phyloP scores from a whole-genome alignment of 2,888 invertebrate genomes.

The Drosophila falleni region DNA sequence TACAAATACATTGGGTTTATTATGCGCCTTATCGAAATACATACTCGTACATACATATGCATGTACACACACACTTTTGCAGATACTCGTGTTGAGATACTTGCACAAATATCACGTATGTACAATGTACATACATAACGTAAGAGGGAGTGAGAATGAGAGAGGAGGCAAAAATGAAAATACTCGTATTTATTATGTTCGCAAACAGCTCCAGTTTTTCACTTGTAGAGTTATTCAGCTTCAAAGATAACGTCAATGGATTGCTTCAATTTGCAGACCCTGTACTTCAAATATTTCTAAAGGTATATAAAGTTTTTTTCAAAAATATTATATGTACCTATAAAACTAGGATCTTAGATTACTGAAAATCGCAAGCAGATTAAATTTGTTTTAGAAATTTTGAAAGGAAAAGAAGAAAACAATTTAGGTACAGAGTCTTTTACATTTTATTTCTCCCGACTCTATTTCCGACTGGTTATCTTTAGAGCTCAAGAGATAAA shows the following conservation, averaged over 20 bases:
- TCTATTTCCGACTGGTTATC: constrained; percentile 13
- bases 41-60: constrained; percentile 1
- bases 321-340: no score
- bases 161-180: background rate
- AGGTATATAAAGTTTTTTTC: no score
- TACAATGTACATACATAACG: background rate
- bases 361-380: background rate
- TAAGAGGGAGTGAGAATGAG: background rate
- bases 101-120: constrained; percentile 5
- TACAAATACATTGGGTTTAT: constrained; percentile 20
- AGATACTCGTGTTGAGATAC: background rate
- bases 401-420: background rate
- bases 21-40: constrained; percentile 41
- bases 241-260: constrained; percentile 42
- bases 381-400: background rate
- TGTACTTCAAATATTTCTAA: background rate
- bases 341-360: no score
- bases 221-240: constrained; percentile 3
- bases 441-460: background rate
- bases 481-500: constrained; percentile 27
- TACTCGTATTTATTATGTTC: constrained; percentile 11
- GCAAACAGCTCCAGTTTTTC: constrained; percentile 5
- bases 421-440: background rate
- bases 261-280: constrained; percentile 30
- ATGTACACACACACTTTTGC: background rate